These are phyloP conservation scores for Aleiodes alternator DNA, from an alignment of 2,888 invertebrate species.

Conservation along the genomic window DNA sequence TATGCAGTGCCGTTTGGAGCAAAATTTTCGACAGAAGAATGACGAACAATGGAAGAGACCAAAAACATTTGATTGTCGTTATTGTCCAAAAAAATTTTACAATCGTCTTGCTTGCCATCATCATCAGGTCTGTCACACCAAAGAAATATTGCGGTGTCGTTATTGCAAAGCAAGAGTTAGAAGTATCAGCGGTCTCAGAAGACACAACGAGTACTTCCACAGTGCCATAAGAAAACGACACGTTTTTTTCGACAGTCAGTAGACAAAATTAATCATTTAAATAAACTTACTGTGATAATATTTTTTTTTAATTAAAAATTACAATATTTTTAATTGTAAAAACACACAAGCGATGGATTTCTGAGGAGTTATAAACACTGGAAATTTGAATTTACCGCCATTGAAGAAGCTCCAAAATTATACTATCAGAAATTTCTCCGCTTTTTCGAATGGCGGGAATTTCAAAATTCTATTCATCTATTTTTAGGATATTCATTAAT, in stretches of 20 bases:
- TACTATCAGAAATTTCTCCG: no score
- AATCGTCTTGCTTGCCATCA: slow-evolving; percentile 35
- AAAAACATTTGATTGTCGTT: slow-evolving; percentile 33
- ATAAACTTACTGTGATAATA: slow-evolving; percentile 2
- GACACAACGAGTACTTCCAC: slow-evolving; percentile 48
- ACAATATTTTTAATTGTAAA: no score
- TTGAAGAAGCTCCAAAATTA: no score
- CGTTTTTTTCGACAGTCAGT: slow-evolving; percentile 44
- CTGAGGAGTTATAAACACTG: neutral
- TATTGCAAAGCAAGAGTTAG: slow-evolving; percentile 31
- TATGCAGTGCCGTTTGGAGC: no score
- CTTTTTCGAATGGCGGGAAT: no score
- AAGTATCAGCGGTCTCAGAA: slow-evolving; percentile 38
- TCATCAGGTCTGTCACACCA: slow-evolving; percentile 48
- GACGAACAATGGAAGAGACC: slow-evolving; percentile 35
- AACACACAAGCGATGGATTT: neutral
- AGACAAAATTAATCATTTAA: neutral
- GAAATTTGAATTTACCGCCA: no score
- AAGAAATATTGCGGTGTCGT: slow-evolving; percentile 34
- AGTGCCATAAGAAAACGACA: slow-evolving; percentile 18
- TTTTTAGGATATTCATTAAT: no score
- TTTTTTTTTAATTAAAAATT: neutral
- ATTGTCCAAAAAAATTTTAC: slow-evolving; percentile 44
- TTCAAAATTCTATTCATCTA: no score
- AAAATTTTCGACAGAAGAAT: no score